Percentiles rank a stretch among this genome's conserved stretches.
These are phyloP conservation scores for Rhamphomyia laevipes DNA, from an alignment of 2,888 invertebrate species.

Conservation along the genomic window DNA sequence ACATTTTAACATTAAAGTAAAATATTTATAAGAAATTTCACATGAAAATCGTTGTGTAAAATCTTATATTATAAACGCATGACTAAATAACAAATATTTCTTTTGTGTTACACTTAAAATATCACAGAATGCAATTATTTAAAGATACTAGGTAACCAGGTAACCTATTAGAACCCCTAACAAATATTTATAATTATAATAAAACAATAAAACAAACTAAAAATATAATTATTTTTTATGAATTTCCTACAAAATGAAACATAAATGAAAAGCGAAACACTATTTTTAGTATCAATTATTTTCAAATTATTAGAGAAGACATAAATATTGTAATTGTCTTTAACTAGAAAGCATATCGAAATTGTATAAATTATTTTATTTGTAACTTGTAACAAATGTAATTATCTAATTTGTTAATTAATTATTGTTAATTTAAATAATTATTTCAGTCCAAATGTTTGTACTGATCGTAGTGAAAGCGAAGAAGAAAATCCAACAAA, in stretches of 20 bases:
- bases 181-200: not conserved
- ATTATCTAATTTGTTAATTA: not conserved
- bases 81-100: not conserved
- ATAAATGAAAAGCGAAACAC: not conserved
- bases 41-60: too few relatives aligned
- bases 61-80: too few relatives aligned
- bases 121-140: not conserved
- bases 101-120: not conserved
- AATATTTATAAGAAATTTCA: too few relatives aligned
- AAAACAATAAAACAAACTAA: not conserved
- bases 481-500: conserved; percentile 10
- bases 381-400: not conserved
- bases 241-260: not conserved
- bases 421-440: not conserved
- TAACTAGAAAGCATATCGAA: not conserved
- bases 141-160: not conserved
- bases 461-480: conserved; percentile 44
- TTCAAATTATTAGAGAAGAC: not conserved
- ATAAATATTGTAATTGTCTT: not conserved
- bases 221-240: not conserved
- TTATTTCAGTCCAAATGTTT: conserved; percentile 46
- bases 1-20: too few relatives aligned
- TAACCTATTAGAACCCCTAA: not conserved
- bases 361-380: not conserved
- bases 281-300: too few relatives aligned